Evolutionary conservation across 2,888 invertebrate genomes (phyloP), one percentile per base, ranked within the genome.

Genomic region (Oscheius onirici): DNA sequence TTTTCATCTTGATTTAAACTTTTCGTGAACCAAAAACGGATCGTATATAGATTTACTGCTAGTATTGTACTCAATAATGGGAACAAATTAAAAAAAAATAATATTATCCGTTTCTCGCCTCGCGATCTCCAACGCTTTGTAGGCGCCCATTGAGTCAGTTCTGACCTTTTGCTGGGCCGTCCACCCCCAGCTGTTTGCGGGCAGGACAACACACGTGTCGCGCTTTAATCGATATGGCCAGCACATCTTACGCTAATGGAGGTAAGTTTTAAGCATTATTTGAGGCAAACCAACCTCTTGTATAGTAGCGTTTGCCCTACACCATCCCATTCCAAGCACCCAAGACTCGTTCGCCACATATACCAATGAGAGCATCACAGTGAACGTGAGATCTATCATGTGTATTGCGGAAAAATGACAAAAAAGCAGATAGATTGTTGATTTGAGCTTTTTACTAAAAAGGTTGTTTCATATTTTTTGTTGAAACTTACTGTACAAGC

Each of bases 311-410:
- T 85, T 84, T 28, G 79, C 70, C 20, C 81, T 74, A 46, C 85
- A 85, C 70, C 81, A 71, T 0, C 69, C 72, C 66, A 70, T 79
- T 28, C 84, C 83, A 60, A 85, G 61, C 1, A 72, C 74, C 85
- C 85, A 85, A 22, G 75, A 74, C 34, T 81, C 83, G 54, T 83
- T 82, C 13, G 84, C 82, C 3, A 85, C 78, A 66, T 76, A 84
- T 8, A 84, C 74, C 10, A 85, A 52, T 0, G 84, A 80, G 13
- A 84, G 71, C 34, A 84, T 73, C 15, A 83, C 77, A n/a, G 80
- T 76, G 67, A 84, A 80, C 0, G 74, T 69, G 10, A 79, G 41
- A 57, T 79, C 77, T 46, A 75, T 44, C 17, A 77, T 67, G 44
- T 79, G 74, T 0, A 79, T 75, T 26, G 71, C 44, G 20, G 75